These are phyloP conservation scores for Formica exsecta DNA, from an alignment of 1,140 invertebrate species.

Conservation along the genomic window DNA sequence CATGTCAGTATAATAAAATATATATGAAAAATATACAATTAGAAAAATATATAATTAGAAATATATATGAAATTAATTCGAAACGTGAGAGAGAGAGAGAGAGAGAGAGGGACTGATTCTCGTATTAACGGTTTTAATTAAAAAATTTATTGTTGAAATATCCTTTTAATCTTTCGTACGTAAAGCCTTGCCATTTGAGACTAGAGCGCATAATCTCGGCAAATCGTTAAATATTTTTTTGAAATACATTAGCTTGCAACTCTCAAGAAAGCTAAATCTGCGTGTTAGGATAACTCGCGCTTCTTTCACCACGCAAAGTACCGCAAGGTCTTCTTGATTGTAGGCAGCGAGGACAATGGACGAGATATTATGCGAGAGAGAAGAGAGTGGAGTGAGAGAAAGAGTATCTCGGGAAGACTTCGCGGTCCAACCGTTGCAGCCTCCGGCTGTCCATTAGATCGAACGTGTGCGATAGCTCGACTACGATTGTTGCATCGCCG, in stretches of 20 bases:
- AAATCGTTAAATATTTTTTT: background rate
- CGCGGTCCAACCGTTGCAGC: slow-evolving; percentile 35
- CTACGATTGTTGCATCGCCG: slow-evolving; percentile 56
- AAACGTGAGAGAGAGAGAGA: background rate
- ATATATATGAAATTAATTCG: background rate
- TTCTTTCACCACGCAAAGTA: slow-evolving; percentile 1
- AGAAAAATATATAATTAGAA: too few relatives aligned
- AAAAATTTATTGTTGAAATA: background rate
- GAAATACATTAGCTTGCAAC: slow-evolving; percentile 23
- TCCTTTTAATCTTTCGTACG: background rate
- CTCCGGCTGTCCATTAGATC: slow-evolving; percentile 67
- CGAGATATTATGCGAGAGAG: slow-evolving; percentile 65
- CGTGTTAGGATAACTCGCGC: slow-evolving; percentile 41
- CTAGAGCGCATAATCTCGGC: background rate
- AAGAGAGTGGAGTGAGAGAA: slow-evolving; percentile 27
- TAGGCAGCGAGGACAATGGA: slow-evolving; percentile 65
- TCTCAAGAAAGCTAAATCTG: slow-evolving; percentile 15
- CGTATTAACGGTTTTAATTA: background rate
- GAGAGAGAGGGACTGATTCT: background rate
- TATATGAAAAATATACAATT: too few relatives aligned
- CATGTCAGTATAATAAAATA: background rate
- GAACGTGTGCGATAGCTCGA: slow-evolving; percentile 56
- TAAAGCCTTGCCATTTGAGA: background rate
- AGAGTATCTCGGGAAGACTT: slow-evolving; percentile 22
- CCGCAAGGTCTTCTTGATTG: slow-evolving; percentile 58